Evolutionary conservation across 2,113 vertebrate species (phyloP), one percentile per base, ranked within the genome.

Genomic region (Phyllostomus discolor): DNA sequence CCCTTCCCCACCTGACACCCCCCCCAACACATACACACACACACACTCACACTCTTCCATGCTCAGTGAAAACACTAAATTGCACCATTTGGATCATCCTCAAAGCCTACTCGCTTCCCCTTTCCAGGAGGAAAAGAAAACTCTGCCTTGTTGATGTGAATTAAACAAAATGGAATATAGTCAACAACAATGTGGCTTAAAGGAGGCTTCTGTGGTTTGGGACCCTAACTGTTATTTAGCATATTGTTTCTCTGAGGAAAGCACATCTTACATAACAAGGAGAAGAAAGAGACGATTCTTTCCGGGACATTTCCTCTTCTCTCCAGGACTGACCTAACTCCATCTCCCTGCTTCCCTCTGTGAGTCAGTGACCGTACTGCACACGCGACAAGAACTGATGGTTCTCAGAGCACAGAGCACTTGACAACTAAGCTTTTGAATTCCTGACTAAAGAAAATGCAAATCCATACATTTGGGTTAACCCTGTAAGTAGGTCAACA

Each of bases 401-500:
- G 57, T 38, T 88, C 50, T 88, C 41, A 52, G 48, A 50, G 48
- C 48, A 3, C 48, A 31, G 16, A 85, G 52, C 59, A 16, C 26
- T 7, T 50, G 59, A 82, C 73, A 91, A 46, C 16, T 31, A 41
- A 43, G 35, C 19, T 66, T 85, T 85, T 64, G 28, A 94, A 94
- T 85, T 75, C 43, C 66, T 79, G 43, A 41, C 38, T 57, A 92
- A 52, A 90, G 97, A 78, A 90, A 92, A 88, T 54, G 78, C 64
- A 28, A 94, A 64, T 88, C 78, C 67, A 35, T 64, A 79, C 50
- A 28, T 35, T 86, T 24, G 12, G 20, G 46, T 81, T 73, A 76
- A 93, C 43, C 66, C 76, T 92, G 35, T 67, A 97, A 93, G 52
- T 94, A 86, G 79, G 86, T 95, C 92, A 93, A 82, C 91, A 91